Evolutionary conservation across 2,888 invertebrate species (phyloP).

Genomic region (Hirtodrosophila cameraria): DNA sequence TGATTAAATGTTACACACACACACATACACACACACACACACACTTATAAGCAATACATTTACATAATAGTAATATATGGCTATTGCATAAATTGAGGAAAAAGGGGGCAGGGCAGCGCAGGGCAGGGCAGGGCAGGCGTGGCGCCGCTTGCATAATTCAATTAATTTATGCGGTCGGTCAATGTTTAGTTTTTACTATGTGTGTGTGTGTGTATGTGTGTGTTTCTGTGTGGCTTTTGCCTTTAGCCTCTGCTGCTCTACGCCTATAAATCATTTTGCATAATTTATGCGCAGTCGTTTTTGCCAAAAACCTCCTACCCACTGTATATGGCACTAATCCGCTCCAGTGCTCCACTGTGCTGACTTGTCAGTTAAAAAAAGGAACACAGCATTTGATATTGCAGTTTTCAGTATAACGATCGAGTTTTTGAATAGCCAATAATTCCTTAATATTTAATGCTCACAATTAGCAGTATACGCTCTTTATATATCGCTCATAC

Average conservation of each 20-base stretch:
- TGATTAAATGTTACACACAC: slow-evolving; percentile 55
- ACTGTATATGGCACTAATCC: slow-evolving; percentile 22
- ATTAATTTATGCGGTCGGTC: slow-evolving; percentile 75
- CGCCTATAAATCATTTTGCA: slow-evolving; percentile 73
- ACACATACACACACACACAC: slow-evolving; percentile 22
- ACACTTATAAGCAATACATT: slow-evolving; percentile 27
- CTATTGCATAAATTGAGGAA: slow-evolving; percentile 9
- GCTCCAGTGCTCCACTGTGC: slow-evolving; percentile 16
- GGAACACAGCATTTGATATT: slow-evolving; percentile 37
- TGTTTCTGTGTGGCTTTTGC: slow-evolving; percentile 44
- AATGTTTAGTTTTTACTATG: slow-evolving; percentile 72
- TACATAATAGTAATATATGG: slow-evolving; percentile 58
- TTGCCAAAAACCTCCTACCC: neutral
- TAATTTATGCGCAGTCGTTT: slow-evolving; percentile 65
- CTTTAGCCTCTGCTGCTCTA: slow-evolving; percentile 55
- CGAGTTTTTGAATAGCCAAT: slow-evolving; percentile 44
- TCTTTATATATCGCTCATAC: slow-evolving; percentile 61
- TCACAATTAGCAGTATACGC: slow-evolving; percentile 52
- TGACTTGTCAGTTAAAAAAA: slow-evolving; percentile 13
- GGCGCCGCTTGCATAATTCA: slow-evolving; percentile 69
- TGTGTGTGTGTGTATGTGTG: slow-evolving; percentile 21
- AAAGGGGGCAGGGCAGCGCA: neutral
- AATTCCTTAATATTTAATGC: slow-evolving; percentile 67
- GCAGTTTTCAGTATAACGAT: slow-evolving; percentile 19
- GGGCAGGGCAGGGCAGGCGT: neutral